Percentiles rank a stretch among this genome's conserved stretches.
Evolutionary conservation across 2,888 invertebrate genomes (phyloP).

Genomic region (Elysia crispata): DNA sequence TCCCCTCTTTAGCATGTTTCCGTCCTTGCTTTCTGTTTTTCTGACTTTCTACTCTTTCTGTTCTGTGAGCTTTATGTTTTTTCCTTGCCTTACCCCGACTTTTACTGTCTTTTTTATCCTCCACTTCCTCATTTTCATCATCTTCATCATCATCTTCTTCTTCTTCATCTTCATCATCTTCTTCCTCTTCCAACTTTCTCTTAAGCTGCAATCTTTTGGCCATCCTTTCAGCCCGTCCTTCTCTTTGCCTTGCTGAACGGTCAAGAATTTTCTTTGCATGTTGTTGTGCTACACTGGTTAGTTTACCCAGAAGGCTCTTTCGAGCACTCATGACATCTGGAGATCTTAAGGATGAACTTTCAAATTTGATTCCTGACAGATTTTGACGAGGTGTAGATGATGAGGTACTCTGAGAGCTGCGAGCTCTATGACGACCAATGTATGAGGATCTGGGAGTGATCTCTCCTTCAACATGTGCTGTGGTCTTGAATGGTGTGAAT

Average conservation of each 20-base stretch:
- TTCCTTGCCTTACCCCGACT: constrained; percentile 12
- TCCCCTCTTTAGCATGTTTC: background rate
- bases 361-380: too few species aligned
- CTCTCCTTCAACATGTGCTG: background rate
- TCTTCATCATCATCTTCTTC: constrained; percentile 15
- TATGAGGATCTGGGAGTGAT: background rate
- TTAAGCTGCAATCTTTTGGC: constrained; percentile 5
- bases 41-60: background rate
- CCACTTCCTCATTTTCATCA: constrained; percentile 27
- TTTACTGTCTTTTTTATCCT: constrained; percentile 18
- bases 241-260: constrained; percentile 29
- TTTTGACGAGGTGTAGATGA: too few species aligned
- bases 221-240: constrained; percentile 10
- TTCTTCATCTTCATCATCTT: constrained; percentile 31
- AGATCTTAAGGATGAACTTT: too few species aligned
- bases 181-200: constrained; percentile 29
- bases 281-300: constrained; percentile 34
- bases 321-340: constrained; percentile 37
- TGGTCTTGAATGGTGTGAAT: constrained; percentile 11
- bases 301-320: constrained; percentile 42
- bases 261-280: constrained; percentile 29
- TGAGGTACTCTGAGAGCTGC: too few species aligned
- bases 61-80: background rate
- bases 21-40: background rate
- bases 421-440: background rate